Evolutionary conservation across 1,140 invertebrate genomes (phyloP), one percentile per base, ranked within the genome.

Genomic region (Drosophila nebulosa): DNA sequence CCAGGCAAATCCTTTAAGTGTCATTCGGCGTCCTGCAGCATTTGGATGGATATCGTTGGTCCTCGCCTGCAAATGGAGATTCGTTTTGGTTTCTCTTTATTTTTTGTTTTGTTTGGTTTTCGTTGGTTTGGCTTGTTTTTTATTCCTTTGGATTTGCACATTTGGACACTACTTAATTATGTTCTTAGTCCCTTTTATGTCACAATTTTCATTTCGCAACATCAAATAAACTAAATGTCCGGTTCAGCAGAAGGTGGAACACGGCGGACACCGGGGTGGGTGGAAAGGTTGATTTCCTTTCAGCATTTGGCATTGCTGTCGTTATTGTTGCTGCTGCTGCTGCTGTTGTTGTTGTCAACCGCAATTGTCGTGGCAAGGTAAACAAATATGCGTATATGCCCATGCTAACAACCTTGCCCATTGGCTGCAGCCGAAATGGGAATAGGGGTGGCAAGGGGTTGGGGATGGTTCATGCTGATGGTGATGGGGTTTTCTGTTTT

Each of bases 101-200:
- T 53, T 58, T 22, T 46, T 46, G 21, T 22, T 21, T 63, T 74
- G 14, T 24, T 24, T 63, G 39, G 63, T 79, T 83, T n/a, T n/a
- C n/a, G n/a, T n/a, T 32, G 30, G 30, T 12, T 79, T 75, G 62
- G 61, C 70, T 70, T 65, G 68, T 70, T 86, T 86, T 86, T 88
- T 88, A 88, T 86, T 75, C 74, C 62, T 81, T 88, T 88, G 83
- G 83, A 76, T 86, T 88, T 81, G 64, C 81, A 88, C 83, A 86
- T 88, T 83, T 69, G 83, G 83, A 81, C 84, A 78, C 78, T 83
- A 83, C 78, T 88, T 88, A 88, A 88, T 88, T 88, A 88, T 88
- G 79, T 88, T 88, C 83, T 88, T 88, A 88, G 83, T 88, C 83
- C 83, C 83, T 88, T 88, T 88, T 88, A 88, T 88, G 83, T 88